Base-by-base conservation (phyloP, 23 tunicate species). In the Corella eumyota region DNA sequence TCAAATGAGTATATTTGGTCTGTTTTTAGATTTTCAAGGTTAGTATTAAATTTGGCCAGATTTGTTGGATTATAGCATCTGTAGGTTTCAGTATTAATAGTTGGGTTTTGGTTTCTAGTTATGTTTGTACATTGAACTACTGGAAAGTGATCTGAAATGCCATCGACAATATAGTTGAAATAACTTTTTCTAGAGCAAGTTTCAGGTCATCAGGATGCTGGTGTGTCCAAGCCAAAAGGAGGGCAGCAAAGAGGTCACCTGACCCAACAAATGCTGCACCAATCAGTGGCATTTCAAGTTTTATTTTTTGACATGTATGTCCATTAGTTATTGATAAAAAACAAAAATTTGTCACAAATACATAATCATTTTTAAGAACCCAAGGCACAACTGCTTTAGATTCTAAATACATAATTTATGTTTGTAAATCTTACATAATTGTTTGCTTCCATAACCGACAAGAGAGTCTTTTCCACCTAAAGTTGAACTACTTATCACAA, bases 91-190 rank as follows among this genome's bases (percentile, higher is more conserved):
- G n/a, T n/a, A n/a, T n/a, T n/a, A n/a, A n/a, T n/a, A n/a, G n/a
- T n/a, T n/a, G n/a, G n/a, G n/a, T n/a, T n/a, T n/a, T n/a, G n/a
- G n/a, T n/a, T n/a, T n/a, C n/a, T n/a, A n/a, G n/a, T n/a, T n/a
- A n/a, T n/a, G n/a, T n/a, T n/a, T n/a, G n/a, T n/a, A n/a, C n/a
- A n/a, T n/a, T n/a, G n/a, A n/a, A n/a, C n/a, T n/a, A n/a, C n/a
- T n/a, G n/a, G n/a, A n/a, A n/a, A n/a, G n/a, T n/a, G n/a, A n/a
- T n/a, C n/a, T n/a, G n/a, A n/a, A n/a, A n/a, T n/a, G n/a, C n/a
- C n/a, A n/a, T n/a, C n/a, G n/a, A n/a, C n/a, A n/a, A n/a, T 88
- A 88, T 88, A 3, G 96, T 88, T 0, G 96, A 88, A n/a, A 88
- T 73, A 17, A 88, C 96, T 46, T 88, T 88, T 50, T 88, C 88